Conservation (phyloP, 2,113 vertebrate genomes). For the Nanger granti region DNA sequence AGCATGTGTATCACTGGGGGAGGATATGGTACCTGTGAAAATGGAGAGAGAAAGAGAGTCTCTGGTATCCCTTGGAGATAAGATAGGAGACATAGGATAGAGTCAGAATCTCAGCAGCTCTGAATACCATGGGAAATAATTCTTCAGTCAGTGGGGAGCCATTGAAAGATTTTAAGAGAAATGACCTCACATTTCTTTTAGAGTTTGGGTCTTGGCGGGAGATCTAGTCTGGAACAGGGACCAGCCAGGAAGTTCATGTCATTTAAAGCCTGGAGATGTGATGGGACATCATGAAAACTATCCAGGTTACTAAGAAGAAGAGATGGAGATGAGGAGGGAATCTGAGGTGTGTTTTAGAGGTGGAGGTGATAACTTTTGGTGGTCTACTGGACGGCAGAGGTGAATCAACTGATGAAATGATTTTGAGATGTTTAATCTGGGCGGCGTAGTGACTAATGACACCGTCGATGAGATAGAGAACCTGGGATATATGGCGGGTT, state of each 20-base stretch:
- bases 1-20: neutral
- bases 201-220: neutral
- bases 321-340: neutral
- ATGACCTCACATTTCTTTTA: neutral
- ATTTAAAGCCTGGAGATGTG: neutral
- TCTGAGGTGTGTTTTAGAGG: neutral
- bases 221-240: neutral
- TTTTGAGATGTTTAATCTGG: neutral
- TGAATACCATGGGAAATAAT: neutral
- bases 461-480: neutral
- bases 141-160: neutral
- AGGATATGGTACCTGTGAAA: neutral
- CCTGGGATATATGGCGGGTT: neutral
- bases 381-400: neutral
- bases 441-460: neutral
- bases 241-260: neutral
- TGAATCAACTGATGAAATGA: neutral
- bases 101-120: neutral
- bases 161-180: neutral
- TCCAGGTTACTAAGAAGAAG: neutral
- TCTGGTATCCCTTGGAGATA: neutral
- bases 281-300: neutral
- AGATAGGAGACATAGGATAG: neutral
- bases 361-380: neutral
- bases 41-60: neutral